Conservation (phyloP, 2,888 invertebrate species). For the Rambutsinella grinnellia region DNA sequence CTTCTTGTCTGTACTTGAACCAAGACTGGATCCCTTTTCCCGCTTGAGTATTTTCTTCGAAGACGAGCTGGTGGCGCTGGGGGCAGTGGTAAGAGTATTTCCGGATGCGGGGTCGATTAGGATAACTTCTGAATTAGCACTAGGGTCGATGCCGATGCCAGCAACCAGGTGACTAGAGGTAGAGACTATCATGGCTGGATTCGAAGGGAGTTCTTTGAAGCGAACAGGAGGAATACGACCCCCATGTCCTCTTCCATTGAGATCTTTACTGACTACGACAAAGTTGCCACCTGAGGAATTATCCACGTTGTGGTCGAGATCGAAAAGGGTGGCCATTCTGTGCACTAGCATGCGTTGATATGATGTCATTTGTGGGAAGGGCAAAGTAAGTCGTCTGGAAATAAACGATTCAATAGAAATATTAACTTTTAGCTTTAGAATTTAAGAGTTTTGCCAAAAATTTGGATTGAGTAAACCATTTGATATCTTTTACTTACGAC, state of each 20-base stretch:
- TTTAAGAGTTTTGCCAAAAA: too few relatives aligned
- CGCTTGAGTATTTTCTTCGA: constrained; percentile 49
- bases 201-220: constrained; percentile 33
- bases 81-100: constrained; percentile 22
- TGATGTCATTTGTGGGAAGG: constrained; percentile 93
- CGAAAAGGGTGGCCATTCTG: constrained; percentile 92
- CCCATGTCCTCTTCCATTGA: constrained; percentile 67
- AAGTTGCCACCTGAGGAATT: constrained; percentile 77
- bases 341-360: constrained; percentile 98
- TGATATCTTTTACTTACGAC: constrained; percentile 73
- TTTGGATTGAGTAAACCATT: too few relatives aligned
- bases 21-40: constrained; percentile 34
- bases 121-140: not conserved
- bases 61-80: not conserved
- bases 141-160: not conserved
- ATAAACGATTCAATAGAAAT: not conserved
- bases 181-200: constrained; percentile 6
- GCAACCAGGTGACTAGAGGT: constrained; percentile 23
- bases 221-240: constrained; percentile 31
- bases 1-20: constrained; percentile 44
- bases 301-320: constrained; percentile 94
- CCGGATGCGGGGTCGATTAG: not conserved
- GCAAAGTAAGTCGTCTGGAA: constrained; percentile 80
- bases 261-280: constrained; percentile 84
- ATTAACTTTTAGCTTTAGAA: too few relatives aligned